Evolutionary conservation across 2,113 vertebrate genomes (phyloP).

Genomic region (Macheiramphus alcinus): DNA sequence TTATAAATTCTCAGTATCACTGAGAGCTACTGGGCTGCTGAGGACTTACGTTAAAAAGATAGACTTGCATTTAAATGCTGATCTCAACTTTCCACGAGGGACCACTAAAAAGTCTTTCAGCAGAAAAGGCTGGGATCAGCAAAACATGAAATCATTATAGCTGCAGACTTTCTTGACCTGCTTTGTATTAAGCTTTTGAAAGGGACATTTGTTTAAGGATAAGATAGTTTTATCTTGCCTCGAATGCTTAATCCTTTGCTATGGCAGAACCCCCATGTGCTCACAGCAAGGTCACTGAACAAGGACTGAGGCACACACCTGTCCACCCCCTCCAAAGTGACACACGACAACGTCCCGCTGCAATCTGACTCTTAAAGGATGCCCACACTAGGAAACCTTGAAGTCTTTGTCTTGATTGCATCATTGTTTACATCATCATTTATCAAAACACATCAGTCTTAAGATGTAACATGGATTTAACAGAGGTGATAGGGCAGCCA

Average conservation of each 20-base stretch:
- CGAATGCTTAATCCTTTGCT: slow-evolving; percentile 46
- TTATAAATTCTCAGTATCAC: slow-evolving; percentile 65
- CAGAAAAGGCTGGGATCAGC: slow-evolving; percentile 76
- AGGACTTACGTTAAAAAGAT: slow-evolving; percentile 73
- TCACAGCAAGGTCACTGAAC: slow-evolving; percentile 7
- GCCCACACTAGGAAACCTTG: background rate
- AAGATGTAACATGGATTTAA: background rate
- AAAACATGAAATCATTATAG: slow-evolving; percentile 80
- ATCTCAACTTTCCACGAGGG: slow-evolving; percentile 77
- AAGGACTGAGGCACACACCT: background rate
- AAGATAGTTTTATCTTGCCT: slow-evolving; percentile 62
- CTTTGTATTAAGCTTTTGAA: slow-evolving; percentile 75
- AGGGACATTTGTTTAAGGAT: slow-evolving; percentile 78
- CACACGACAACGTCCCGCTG: background rate
- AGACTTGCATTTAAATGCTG: slow-evolving; percentile 78
- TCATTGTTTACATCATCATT: background rate
- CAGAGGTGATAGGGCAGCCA: background rate
- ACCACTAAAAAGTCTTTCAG: slow-evolving; percentile 80
- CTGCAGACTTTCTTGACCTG: slow-evolving; percentile 73
- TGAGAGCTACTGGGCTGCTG: slow-evolving; percentile 61
- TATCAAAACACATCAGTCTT: background rate
- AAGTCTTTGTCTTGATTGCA: background rate
- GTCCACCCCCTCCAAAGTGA: background rate
- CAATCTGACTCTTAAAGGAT: background rate
- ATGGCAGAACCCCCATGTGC: background rate